Conservation (phyloP, 2,888 invertebrate species). For the Pherbina coryleti region DNA sequence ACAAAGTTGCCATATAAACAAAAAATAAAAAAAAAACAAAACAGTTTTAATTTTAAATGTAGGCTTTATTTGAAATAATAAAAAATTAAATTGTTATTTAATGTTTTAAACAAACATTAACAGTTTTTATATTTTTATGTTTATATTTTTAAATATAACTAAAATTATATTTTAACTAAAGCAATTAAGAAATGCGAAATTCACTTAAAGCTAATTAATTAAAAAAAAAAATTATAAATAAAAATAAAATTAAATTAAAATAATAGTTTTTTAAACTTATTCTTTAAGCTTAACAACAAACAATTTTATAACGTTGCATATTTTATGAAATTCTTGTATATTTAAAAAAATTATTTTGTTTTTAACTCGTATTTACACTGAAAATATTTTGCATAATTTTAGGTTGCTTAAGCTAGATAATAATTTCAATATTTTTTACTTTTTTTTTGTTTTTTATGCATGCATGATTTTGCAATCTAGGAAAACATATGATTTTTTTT, state of each 20-base stretch:
- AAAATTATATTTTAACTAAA: constrained; percentile 60
- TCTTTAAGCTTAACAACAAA: constrained; percentile 19
- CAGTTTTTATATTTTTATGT: too few relatives aligned
- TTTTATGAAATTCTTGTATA: constrained; percentile 34
- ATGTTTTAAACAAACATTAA: neutral
- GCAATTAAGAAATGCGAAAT: constrained; percentile 60
- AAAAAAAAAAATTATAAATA: constrained; percentile 1
- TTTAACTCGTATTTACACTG: neutral
- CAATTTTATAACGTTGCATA: constrained; percentile 6
- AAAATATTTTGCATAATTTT: constrained; percentile 35
- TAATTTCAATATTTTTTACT: neutral
- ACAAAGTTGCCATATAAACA: neutral
- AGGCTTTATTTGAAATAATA: constrained; percentile 13
- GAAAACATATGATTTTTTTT: constrained; percentile 51
- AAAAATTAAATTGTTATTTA: neutral
- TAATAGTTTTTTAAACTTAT: constrained; percentile 1
- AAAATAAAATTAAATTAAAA: neutral
- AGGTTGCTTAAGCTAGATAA: neutral
- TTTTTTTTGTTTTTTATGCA: constrained; percentile 38
- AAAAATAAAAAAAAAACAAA: too few relatives aligned
- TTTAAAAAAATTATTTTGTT: constrained; percentile 12
- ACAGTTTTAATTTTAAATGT: neutral
- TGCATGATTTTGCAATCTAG: constrained; percentile 52
- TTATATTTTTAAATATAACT: constrained; percentile 40
- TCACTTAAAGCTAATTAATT: constrained; percentile 9